Base-by-base conservation (phyloP, 2,113 vertebrate genomes). In the Oplegnathus fasciatus region DNA sequence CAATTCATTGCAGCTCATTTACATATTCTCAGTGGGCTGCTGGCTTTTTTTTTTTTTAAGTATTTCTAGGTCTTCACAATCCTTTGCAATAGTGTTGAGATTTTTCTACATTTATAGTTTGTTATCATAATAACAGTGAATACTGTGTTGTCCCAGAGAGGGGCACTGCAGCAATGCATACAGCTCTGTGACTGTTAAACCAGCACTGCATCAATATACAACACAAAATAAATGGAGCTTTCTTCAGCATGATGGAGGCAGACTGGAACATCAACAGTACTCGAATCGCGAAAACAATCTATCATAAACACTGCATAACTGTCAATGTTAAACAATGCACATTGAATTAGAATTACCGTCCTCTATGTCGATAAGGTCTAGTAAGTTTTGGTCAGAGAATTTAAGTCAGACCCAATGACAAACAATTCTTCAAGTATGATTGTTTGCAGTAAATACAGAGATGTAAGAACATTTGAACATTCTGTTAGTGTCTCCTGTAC, bases 81-180 rank as follows among this genome's bases (percentile, higher is more conserved):
- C 18, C 14, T 50, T 24, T 80, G 30, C 42, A 30, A 17, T 0
- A 37, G 8, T 66, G 50, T 40, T 65, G 32, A 61, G 24, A 32
- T 40, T 44, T 17, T 44, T 75, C 30, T 42, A 1, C 64, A 69
- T 6, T 62, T 9, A 34, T 28, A 5, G 24, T 69, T 30, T 75
- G n/a, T 83, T 68, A 18, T 80, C 44, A 34, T n/a, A 40, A 32
- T 9, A 78, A 44, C 20, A 83, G 85, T 55, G 69, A 89, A 50
- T 93, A 79, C 94, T 84, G 66, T 72, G 61, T 89, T 92, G 32
- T 88, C 86, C 94, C 94, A 95, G 93, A 86, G 89, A 94, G 94
- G 91, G 93, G 93, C 92, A 91, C 91, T 94, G 92, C 73, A 92
- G 92, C 62, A 89, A 79, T 88, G 78, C 90, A 77, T 50, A 84